These are phyloP conservation scores for Hirtodrosophila trivittata DNA, from an alignment of 2,888 invertebrate genomes.

Conservation along the genomic window DNA sequence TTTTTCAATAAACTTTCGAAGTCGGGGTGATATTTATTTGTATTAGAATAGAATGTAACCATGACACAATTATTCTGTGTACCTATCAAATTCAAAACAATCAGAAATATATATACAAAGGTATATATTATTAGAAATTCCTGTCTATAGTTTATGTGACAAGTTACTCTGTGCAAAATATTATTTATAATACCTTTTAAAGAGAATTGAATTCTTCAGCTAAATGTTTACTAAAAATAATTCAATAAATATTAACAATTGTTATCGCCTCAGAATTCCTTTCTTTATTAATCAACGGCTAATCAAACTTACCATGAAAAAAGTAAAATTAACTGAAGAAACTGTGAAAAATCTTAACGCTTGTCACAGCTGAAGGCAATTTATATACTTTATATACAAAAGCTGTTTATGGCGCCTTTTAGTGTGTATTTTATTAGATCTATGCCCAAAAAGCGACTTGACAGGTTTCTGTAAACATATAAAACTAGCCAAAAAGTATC, in stretches of 20 bases:
- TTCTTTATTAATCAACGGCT: slow-evolving; percentile 4
- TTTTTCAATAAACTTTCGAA: too few species aligned
- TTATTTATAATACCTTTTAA: too few species aligned
- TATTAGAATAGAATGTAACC: too few species aligned
- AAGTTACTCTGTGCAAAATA: too few species aligned
- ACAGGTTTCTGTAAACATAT: slow-evolving; percentile 22
- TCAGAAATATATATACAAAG: too few species aligned
- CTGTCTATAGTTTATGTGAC: too few species aligned
- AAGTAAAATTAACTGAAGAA: slow-evolving; percentile 9
- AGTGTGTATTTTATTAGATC: slow-evolving; percentile 23
- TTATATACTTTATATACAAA: slow-evolving; percentile 48
- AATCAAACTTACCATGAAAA: neutral
- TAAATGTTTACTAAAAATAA: neutral
- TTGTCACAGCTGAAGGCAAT: slow-evolving; percentile 41
- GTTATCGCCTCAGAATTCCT: neutral
- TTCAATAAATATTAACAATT: neutral
- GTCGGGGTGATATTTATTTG: too few species aligned
- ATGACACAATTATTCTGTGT: too few species aligned
- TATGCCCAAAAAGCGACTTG: slow-evolving; percentile 35
- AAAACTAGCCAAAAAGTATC: slow-evolving; percentile 1
- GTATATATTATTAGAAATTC: too few species aligned
- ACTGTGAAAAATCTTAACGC: slow-evolving; percentile 18
- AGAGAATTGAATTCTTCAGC: too few species aligned
- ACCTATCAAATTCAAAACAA: too few species aligned
- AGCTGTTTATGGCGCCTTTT: slow-evolving; percentile 51